phyloP scores from a whole-genome alignment of 1,140 invertebrate species.

The Atta texana region DNA sequence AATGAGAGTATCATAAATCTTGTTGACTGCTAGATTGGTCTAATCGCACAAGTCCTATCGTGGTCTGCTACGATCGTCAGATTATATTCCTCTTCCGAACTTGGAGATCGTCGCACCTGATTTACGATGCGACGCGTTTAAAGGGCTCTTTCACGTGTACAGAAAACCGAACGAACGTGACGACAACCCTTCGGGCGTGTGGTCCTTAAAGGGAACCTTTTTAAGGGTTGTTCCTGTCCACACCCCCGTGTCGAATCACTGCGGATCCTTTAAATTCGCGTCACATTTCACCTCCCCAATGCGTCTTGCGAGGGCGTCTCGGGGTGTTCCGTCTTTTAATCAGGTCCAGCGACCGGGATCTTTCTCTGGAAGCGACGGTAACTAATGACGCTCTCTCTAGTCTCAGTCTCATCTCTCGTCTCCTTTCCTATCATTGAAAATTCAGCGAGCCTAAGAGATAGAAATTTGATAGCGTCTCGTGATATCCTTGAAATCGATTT shows the following conservation, averaged over 20 bases:
- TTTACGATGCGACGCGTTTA: conserved; percentile 57
- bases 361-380: conserved; percentile 82
- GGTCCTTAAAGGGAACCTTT: conserved; percentile 82
- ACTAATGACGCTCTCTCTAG: conserved; percentile 83
- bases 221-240: conserved; percentile 82
- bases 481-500: conserved; percentile 23
- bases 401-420: conserved; percentile 69
- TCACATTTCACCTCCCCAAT: conserved; percentile 82
- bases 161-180: conserved; percentile 67
- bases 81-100: conserved; percentile 33
- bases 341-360: conserved; percentile 82
- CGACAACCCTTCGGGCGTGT: conserved; percentile 79
- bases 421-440: conserved; percentile 59
- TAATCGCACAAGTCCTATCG: conserved; percentile 31
- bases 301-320: conserved; percentile 69
- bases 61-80: conserved; percentile 12
- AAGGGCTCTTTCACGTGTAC: conserved; percentile 62
- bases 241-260: conserved; percentile 82
- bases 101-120: conserved; percentile 26
- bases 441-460: conserved; percentile 47
- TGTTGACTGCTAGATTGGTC: background rate
- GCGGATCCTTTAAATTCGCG: conserved; percentile 85
- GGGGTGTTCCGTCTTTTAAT: conserved; percentile 82
- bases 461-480: conserved; percentile 3
- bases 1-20: conserved; percentile 15